Evolutionary conservation across 2,888 invertebrate genomes (phyloP).

Genomic region (Rhamphomyia laevipes): DNA sequence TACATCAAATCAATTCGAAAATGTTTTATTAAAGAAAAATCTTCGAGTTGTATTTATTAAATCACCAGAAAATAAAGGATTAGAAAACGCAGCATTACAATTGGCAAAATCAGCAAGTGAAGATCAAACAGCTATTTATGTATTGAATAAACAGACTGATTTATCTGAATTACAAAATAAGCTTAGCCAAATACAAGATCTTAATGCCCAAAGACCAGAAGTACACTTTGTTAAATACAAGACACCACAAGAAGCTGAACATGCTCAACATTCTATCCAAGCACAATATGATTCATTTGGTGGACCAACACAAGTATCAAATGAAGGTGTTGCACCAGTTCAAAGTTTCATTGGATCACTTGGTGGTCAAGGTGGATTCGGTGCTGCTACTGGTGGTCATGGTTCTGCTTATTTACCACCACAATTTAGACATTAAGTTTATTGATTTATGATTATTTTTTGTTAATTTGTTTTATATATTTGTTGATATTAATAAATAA

Average conservation of each 20-base stretch:
- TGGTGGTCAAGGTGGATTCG: not conserved
- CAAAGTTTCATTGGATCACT: not conserved
- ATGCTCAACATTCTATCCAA: constrained; percentile 27
- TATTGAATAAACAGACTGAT: constrained; percentile 27
- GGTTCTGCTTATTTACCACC: constrained; percentile 1
- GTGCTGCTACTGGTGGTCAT: not conserved
- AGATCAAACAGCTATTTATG: constrained; percentile 26
- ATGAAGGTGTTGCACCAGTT: constrained; percentile 25
- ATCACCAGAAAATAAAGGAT: constrained; percentile 22
- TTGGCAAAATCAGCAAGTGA: constrained; percentile 27
- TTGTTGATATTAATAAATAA: too few relatives aligned
- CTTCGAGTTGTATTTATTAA: constrained; percentile 27
- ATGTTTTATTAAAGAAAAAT: constrained; percentile 17
- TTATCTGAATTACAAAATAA: constrained; percentile 23
- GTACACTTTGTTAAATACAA: constrained; percentile 32
- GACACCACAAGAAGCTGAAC: constrained; percentile 26
- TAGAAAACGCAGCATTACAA: constrained; percentile 17
- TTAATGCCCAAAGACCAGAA: constrained; percentile 24
- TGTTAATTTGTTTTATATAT: too few relatives aligned
- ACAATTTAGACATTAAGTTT: not conserved
- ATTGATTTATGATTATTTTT: too few relatives aligned
- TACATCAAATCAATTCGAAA: constrained; percentile 10
- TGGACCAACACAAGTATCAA: constrained; percentile 19
- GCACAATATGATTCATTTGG: constrained; percentile 26
- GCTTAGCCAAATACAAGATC: constrained; percentile 21